phyloP scores from a whole-genome alignment of 2,113 vertebrate species.

The Microcebus jonahi region DNA sequence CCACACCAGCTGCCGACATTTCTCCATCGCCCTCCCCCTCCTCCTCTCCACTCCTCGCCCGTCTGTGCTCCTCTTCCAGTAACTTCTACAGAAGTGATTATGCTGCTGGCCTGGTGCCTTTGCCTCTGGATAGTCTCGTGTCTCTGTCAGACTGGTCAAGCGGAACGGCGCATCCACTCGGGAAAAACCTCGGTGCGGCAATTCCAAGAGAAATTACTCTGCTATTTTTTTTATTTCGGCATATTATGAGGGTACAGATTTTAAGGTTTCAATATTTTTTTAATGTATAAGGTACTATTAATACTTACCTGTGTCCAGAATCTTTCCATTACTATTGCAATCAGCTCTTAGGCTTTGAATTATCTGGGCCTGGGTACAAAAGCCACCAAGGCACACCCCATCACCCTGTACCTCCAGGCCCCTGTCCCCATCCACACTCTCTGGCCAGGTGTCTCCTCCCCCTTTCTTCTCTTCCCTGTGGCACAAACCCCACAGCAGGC shows the following conservation, averaged over 20 bases:
- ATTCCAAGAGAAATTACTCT: constrained; percentile 41
- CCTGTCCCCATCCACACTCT: background rate
- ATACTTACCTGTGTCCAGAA: background rate
- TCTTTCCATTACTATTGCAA: background rate
- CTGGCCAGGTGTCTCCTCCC: background rate
- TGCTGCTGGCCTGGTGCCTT: background rate
- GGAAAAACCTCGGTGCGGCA: background rate
- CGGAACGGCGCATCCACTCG: background rate
- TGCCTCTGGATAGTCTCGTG: background rate
- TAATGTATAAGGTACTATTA: background rate
- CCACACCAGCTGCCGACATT: constrained; percentile 18
- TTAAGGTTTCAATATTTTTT: background rate
- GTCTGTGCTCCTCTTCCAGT: background rate
- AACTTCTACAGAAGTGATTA: constrained; percentile 8
- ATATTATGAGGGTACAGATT: too few relatives aligned
- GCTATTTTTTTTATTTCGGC: constrained; percentile 3
- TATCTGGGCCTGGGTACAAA: background rate
- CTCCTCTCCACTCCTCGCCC: background rate
- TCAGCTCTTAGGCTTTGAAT: background rate
- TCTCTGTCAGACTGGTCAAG: constrained; percentile 45
- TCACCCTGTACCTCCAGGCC: background rate
- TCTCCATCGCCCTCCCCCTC: background rate
- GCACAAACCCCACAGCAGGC: background rate
- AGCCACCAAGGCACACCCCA: background rate
- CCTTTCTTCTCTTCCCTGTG: background rate